Evolutionary conservation across 1,140 invertebrate genomes (phyloP).

Genomic region (Drosophila kohkoa): DNA sequence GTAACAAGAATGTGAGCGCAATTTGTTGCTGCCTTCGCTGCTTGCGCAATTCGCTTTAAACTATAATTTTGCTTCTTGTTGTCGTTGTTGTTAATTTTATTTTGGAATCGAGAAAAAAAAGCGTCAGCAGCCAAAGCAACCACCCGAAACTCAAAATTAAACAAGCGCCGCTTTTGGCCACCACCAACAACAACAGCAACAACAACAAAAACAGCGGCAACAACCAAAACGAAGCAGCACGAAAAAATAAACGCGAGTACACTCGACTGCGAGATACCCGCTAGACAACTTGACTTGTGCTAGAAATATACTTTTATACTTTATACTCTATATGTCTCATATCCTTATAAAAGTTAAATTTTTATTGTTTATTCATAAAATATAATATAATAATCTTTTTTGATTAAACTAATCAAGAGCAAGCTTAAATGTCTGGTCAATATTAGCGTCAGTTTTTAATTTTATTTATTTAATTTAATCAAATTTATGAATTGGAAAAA

Average conservation of each 20-base stretch:
- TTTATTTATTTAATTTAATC: too few species aligned
- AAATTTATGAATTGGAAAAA: too few species aligned
- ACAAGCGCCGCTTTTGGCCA: constrained; percentile 43
- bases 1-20: constrained; percentile 5
- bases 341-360: too few species aligned
- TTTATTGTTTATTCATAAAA: too few species aligned
- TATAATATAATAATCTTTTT: too few species aligned
- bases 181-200: constrained; percentile 37
- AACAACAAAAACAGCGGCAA: constrained; percentile 15
- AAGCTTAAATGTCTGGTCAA: too few species aligned
- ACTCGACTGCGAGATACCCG: background rate
- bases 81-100: background rate
- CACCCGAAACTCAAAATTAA: constrained; percentile 30
- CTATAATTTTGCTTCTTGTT: constrained; percentile 9
- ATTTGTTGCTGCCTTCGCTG: constrained; percentile 18
- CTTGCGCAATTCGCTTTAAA: constrained; percentile 38
- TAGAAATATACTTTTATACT: too few species aligned
- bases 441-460: too few species aligned
- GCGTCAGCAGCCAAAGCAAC: constrained; percentile 30
- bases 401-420: too few species aligned
- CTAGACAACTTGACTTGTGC: too few species aligned
- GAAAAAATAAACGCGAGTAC: background rate
- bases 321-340: too few species aligned
- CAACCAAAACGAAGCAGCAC: background rate
- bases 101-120: constrained; percentile 10